Conservation (phyloP, 2,797 vertebrate genomes). For the Dipus sagitta region DNA sequence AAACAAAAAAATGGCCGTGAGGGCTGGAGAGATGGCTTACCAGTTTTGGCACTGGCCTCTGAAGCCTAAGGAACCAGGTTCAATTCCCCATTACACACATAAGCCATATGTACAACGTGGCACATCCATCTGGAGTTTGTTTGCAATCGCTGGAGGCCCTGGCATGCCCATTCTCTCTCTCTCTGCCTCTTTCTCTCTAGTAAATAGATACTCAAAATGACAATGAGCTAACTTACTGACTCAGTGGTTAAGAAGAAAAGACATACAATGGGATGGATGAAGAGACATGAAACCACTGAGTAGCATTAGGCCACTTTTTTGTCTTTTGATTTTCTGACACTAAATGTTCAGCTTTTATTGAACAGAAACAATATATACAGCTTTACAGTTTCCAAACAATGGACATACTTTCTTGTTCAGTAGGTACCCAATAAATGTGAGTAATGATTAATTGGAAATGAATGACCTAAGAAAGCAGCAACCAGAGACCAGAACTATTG, state of each 20-base stretch:
- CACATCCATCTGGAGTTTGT: too few species aligned
- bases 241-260: not conserved
- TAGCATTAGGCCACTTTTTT: not conserved
- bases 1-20: too few species aligned
- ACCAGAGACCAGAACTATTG: slow-evolving; percentile 5
- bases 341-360: not conserved
- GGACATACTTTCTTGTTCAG: not conserved
- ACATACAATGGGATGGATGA: not conserved
- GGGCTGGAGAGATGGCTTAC: too few species aligned
- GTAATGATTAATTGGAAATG: slow-evolving; percentile 27
- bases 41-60: too few species aligned
- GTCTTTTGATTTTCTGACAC: not conserved
- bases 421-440: not conserved
- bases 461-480: not conserved
- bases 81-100: too few species aligned
- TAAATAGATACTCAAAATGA: not conserved
- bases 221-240: not conserved
- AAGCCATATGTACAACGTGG: too few species aligned
- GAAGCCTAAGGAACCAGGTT: too few species aligned
- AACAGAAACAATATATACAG: not conserved
- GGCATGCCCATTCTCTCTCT: too few species aligned
- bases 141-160: too few species aligned
- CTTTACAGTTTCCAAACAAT: not conserved
- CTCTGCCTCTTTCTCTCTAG: too few species aligned
- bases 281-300: not conserved